phyloP scores from a whole-genome alignment of 2,797 vertebrate genomes.

The Falco novaeseelandiae region DNA sequence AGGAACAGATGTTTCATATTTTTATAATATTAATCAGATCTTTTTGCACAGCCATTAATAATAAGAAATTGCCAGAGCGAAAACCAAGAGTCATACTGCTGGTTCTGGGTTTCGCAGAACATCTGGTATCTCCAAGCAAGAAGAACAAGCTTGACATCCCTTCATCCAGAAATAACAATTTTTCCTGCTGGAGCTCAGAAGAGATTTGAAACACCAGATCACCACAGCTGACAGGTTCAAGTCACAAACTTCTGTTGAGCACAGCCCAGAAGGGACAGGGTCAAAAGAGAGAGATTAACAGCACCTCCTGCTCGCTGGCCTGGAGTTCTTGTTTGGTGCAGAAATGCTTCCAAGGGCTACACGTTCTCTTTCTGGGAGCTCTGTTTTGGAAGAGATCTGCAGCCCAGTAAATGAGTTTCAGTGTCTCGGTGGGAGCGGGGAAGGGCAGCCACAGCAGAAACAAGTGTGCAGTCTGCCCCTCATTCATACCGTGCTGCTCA shows the following conservation, averaged over 20 bases:
- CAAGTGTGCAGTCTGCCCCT: no score
- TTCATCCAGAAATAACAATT: not conserved
- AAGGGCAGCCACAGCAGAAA: not conserved
- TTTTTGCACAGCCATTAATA: not conserved
- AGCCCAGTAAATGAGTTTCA: not conserved
- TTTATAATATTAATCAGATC: not conserved
- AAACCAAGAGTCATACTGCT: not conserved
- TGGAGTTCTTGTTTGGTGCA: not conserved
- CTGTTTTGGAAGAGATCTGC: not conserved
- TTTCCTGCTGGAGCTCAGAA: not conserved
- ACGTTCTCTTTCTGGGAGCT: not conserved
- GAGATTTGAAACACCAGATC: conserved; percentile 20
- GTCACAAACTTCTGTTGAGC: conserved; percentile 16
- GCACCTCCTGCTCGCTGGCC: not conserved
- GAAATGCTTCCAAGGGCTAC: not conserved
- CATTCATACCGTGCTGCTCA: not conserved
- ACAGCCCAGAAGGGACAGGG: not conserved
- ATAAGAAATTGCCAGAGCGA: not conserved
- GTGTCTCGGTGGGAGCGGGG: fast-evolving
- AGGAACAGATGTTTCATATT: not conserved
- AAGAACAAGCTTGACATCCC: not conserved
- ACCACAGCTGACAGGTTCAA: conserved; percentile 41
- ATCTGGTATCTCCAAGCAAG: not conserved
- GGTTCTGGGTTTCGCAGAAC: not conserved
- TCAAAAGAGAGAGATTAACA: not conserved